phyloP scores from a whole-genome alignment of 2,888 invertebrate species.

The Microchrysa polita region DNA sequence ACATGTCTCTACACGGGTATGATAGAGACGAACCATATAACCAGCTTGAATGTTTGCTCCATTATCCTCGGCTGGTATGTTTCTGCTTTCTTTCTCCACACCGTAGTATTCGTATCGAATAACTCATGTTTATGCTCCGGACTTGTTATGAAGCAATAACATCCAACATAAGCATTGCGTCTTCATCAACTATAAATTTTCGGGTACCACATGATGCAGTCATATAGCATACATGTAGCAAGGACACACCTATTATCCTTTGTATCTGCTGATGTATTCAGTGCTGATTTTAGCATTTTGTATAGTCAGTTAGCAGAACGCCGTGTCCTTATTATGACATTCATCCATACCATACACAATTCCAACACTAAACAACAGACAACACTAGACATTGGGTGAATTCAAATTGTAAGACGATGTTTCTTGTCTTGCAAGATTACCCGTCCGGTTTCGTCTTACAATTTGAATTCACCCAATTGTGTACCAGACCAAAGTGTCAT shows the following conservation, averaged over 20 bases:
- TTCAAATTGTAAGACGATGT: too few species aligned
- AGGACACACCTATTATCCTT: not conserved
- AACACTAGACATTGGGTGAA: not conserved
- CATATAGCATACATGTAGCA: not conserved
- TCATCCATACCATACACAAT: not conserved
- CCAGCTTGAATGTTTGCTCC: not conserved
- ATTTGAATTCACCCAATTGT: too few species aligned
- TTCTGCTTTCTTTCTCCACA: not conserved
- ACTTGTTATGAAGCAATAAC: constrained; percentile 34
- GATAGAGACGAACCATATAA: too few species aligned
- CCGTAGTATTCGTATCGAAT: constrained; percentile 10
- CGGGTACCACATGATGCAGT: constrained; percentile 10
- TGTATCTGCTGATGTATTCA: not conserved
- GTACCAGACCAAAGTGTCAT: too few species aligned
- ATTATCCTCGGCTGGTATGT: constrained; percentile 4
- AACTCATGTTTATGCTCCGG: constrained; percentile 38
- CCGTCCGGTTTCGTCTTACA: too few species aligned
- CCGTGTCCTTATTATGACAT: constrained; percentile 18
- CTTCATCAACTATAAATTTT: constrained; percentile 35
- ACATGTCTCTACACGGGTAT: not conserved
- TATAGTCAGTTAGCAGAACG: not conserved
- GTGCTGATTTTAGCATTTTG: not conserved
- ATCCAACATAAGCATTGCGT: constrained; percentile 27
- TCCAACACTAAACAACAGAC: not conserved
- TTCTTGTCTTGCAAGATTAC: too few species aligned